Evolutionary conservation across 2,888 invertebrate genomes (phyloP).

Genomic region (Philereme transversata): DNA sequence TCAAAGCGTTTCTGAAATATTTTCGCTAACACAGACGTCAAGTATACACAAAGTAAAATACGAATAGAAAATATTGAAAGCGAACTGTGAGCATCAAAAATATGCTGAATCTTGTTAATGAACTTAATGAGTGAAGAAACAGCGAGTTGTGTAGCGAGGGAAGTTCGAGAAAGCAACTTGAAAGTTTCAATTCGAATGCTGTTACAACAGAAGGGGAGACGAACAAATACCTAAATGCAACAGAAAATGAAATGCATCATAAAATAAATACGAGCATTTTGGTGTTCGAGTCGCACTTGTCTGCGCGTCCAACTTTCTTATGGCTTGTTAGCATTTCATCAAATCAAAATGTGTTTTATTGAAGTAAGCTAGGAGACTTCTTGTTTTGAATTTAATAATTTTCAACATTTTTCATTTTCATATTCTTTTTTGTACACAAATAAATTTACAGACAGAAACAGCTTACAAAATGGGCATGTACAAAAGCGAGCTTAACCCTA

Average conservation of each 20-base stretch:
- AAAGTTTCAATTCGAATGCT: slow-evolving; percentile 70
- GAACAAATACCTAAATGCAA: slow-evolving; percentile 47
- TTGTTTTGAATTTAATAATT: background rate
- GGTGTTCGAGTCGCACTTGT: slow-evolving; percentile 19
- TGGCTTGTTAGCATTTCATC: slow-evolving; percentile 20
- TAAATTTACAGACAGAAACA: too few relatives aligned
- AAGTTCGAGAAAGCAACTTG: slow-evolving; percentile 66
- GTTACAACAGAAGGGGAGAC: slow-evolving; percentile 53
- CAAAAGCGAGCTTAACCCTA: too few relatives aligned
- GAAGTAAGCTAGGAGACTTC: slow-evolving; percentile 36
- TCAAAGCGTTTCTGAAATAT: slow-evolving; percentile 77
- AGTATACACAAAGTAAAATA: slow-evolving; percentile 66
- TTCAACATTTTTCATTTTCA: too few relatives aligned
- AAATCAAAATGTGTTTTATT: slow-evolving; percentile 19
- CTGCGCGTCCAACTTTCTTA: slow-evolving; percentile 19
- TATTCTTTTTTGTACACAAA: too few relatives aligned
- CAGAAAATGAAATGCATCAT: slow-evolving; percentile 57
- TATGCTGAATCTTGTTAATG: slow-evolving; percentile 76
- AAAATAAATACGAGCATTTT: slow-evolving; percentile 43
- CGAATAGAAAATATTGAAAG: slow-evolving; percentile 76
- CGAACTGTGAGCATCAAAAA: slow-evolving; percentile 71
- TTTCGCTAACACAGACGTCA: slow-evolving; percentile 73
- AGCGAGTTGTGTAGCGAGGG: slow-evolving; percentile 60
- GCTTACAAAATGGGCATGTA: too few relatives aligned
- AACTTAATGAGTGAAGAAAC: slow-evolving; percentile 78